Conservation (phyloP, 37 sponge, comb jelly and placozoan genomes). For the Ianthella basta region DNA sequence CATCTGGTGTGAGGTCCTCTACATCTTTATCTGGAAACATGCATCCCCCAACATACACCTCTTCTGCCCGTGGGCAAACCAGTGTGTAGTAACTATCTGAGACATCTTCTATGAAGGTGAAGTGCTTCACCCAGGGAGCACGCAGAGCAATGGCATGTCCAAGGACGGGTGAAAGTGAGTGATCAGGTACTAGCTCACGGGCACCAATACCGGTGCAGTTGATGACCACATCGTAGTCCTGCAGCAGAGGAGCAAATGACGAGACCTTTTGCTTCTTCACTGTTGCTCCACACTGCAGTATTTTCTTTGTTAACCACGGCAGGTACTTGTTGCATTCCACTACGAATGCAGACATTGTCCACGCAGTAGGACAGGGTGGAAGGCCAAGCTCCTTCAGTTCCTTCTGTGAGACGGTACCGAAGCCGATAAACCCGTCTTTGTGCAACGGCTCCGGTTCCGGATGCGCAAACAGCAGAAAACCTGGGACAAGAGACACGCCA, state of each 20-base stretch:
- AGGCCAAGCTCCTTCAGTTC: background rate
- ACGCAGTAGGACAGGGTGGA: background rate
- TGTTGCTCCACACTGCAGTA: constrained; percentile 35
- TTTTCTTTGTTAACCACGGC: constrained; percentile 51
- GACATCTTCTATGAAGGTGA: constrained; percentile 9
- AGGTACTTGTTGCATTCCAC: constrained; percentile 48
- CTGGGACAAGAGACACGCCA: constrained; percentile 10
- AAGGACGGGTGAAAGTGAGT: constrained; percentile 42
- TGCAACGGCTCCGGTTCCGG: background rate
- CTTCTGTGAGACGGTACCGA: background rate
- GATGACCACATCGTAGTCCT: constrained; percentile 57
- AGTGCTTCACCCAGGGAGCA: constrained; percentile 81
- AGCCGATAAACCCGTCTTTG: background rate
- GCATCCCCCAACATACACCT: constrained; percentile 66
- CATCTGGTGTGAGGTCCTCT: constrained; percentile 22
- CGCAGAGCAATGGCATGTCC: constrained; percentile 69
- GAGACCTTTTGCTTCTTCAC: constrained; percentile 45
- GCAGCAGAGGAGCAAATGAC: constrained; percentile 31
- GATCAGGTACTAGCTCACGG: constrained; percentile 49
- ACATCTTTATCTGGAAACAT: constrained; percentile 29
- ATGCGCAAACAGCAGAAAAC: background rate
- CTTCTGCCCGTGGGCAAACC: constrained; percentile 51
- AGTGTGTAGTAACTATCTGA: background rate
- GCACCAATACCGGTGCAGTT: constrained; percentile 87
- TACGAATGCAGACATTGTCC: constrained; percentile 9